Conservation (phyloP, 2,797 vertebrate species). For the Crenichthys baileyi region DNA sequence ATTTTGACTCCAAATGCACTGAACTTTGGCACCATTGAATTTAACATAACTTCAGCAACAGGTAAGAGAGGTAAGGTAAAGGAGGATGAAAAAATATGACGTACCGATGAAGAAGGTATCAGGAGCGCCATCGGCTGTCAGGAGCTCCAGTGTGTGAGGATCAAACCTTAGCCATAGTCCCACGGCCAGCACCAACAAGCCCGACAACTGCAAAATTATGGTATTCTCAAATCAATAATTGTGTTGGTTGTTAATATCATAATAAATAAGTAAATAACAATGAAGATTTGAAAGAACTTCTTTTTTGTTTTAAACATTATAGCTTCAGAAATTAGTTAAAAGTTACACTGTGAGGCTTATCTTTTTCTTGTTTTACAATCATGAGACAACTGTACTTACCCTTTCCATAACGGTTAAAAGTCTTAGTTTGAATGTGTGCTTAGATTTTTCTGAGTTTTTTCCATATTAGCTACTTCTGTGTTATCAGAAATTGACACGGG, state of each 20-base stretch:
- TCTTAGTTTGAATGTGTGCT: background rate
- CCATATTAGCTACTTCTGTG: background rate
- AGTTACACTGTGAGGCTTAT: background rate
- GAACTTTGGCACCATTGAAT: too few species aligned
- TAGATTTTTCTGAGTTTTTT: background rate
- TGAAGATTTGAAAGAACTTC: background rate
- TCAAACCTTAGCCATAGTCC: constrained; percentile 95
- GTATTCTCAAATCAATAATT: background rate
- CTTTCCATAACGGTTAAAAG: background rate
- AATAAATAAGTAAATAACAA: background rate
- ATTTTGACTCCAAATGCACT: background rate
- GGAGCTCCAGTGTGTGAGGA: constrained; percentile 74
- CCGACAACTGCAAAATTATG: constrained; percentile 84
- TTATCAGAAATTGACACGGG: background rate
- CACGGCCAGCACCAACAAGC: constrained; percentile 89
- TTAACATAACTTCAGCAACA: too few species aligned
- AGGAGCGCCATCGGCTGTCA: constrained; percentile 81
- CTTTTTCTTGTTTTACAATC: background rate
- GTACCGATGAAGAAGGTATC: constrained; percentile 92
- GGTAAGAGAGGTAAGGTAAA: background rate
- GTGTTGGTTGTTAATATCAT: background rate
- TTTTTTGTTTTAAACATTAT: background rate
- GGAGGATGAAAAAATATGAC: constrained; percentile 50
- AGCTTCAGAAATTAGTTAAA: background rate
- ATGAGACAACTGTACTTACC: background rate